These are phyloP conservation scores for Cynoglossus semilaevis DNA, from an alignment of 2,113 vertebrate genomes.

Conservation along the genomic window DNA sequence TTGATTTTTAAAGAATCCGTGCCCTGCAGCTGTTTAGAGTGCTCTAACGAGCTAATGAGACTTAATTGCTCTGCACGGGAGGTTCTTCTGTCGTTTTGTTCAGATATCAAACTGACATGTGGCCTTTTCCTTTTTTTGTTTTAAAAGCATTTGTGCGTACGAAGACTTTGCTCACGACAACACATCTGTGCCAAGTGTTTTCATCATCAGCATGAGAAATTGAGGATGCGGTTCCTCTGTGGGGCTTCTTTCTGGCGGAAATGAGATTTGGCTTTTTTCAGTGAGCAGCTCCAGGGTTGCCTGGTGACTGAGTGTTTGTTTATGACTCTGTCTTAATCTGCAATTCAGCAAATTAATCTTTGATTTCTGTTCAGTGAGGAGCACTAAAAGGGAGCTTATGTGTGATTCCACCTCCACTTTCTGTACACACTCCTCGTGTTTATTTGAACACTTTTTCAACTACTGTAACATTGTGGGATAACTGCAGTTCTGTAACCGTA, in stretches of 20 bases:
- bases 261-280: conserved; percentile 18
- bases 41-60: conserved; percentile 29
- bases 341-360: conserved; percentile 37
- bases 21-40: conserved; percentile 6
- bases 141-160: not conserved
- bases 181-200: not conserved
- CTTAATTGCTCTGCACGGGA: conserved; percentile 7
- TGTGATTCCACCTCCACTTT: not conserved
- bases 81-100: conserved; percentile 5
- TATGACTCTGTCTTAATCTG: conserved; percentile 32
- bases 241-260: conserved; percentile 5
- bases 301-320: conserved; percentile 28
- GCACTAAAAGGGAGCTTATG: not conserved
- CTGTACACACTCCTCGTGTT: not conserved
- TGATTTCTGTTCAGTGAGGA: conserved; percentile 7
- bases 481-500: not conserved
- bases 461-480: not conserved
- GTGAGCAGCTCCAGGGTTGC: conserved; percentile 30
- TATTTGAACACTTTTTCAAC: not conserved
- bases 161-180: not conserved
- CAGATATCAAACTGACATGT: conserved; percentile 7
- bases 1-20: conserved; percentile 8
- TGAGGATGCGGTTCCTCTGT: not conserved
- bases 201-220: not conserved
- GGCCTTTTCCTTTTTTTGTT: not conserved